Conservation (phyloP, 2,113 vertebrate genomes). For the Saccopteryx bilineata region DNA sequence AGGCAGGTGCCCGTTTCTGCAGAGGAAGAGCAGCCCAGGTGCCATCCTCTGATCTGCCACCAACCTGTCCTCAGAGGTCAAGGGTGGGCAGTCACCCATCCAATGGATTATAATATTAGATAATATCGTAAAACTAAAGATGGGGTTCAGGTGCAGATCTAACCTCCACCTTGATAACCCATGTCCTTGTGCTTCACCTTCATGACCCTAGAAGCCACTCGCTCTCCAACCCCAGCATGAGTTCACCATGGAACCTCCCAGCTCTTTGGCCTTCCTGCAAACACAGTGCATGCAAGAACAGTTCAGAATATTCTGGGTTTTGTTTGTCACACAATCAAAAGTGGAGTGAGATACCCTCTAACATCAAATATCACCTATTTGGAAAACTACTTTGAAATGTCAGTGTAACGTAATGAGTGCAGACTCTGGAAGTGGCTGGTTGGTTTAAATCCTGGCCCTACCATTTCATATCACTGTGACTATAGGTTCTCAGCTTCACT, state of each 20-base stretch:
- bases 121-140: no score
- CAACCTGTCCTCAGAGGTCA: not conserved
- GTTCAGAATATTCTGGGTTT: not conserved
- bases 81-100: not conserved
- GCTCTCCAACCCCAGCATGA: not conserved
- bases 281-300: not conserved
- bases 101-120: no score
- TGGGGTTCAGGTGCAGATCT: not conserved
- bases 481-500: not conserved
- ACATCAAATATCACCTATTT: not conserved
- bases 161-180: not conserved
- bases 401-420: not conserved
- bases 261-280: not conserved
- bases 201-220: not conserved
- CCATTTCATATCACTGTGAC: not conserved
- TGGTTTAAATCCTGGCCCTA: not conserved
- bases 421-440: not conserved
- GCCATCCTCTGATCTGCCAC: not conserved
- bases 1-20: not conserved
- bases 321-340: not conserved
- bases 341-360: not conserved
- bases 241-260: not conserved
- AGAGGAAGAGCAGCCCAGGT: not conserved
- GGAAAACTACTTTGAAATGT: not conserved
- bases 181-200: not conserved